Base-by-base conservation (phyloP, 2,113 vertebrate species). In the Oryzias javanicus region DNA sequence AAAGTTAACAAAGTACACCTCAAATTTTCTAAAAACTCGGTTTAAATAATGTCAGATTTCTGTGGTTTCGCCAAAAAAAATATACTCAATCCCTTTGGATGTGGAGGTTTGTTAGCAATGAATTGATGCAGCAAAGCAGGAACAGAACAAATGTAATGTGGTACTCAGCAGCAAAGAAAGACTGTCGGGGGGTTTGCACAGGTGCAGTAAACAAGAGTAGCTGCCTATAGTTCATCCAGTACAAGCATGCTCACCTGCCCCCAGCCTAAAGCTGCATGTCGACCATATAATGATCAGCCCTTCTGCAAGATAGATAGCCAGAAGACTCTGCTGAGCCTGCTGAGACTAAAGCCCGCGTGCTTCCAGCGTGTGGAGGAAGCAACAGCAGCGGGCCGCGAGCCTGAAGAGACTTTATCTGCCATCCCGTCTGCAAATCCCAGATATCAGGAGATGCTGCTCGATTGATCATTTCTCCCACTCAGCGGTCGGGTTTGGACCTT, bases 231-330 rank as follows among this genome's bases (percentile, higher is more conserved):
- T 85, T 80, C 86, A 86, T 80, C 66, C 62, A 24, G 61, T 57
- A 77, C 68, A 71, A 53, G 65, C 58, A 63, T 62, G 86, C 83
- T 79, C 77, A 79, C 78, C 66, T 85, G 74, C 61, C 79, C 60
- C 60, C 7, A 44, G 83, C 78, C 74, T 80, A 82, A 86, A 86
- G 80, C 77, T 76, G 75, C 82, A 74, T 86, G 82, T 81, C 80
- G 58, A 79, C 85, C 82, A 66, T 67, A 73, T 91, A 91, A 91
- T 90, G 86, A 91, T 91, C 80, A 78, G 53, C 81, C 70, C 79
- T 35, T 78, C 76, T 78, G 49, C 60, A 88, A 89, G 89, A 90
- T 88, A 84, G 85, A 91, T 91, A 83, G 81, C 85, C 74, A 61
- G 48, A 64, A 89, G 86, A 83, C 78, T 77, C 64, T 73, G 55